Base-by-base conservation (phyloP, 2,113 vertebrate genomes). In the Puntigrus tetrazona region DNA sequence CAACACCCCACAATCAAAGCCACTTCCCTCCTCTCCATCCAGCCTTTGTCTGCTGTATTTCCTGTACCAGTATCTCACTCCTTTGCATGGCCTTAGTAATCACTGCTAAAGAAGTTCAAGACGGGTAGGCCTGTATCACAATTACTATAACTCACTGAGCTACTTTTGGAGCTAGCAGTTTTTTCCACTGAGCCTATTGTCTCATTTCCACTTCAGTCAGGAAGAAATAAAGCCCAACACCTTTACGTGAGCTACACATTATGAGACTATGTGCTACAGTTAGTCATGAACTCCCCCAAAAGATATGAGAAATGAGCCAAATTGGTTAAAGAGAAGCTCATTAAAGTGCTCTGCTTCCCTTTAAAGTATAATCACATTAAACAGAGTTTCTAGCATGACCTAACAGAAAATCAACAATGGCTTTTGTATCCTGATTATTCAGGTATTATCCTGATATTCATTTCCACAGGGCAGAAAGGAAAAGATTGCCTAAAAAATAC, bases 1-100 rank as follows among this genome's bases (percentile, higher is more conserved):
- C 70, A 74, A 45, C 27, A 57, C 52, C 55, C 38, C 55, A 79
- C n/a, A 78, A 41, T 73, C 83, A 43, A 61, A 55, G 85, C 50
- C n/a, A 77, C 76, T 89, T 78, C 77, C 77, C 55, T 78, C 67
- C 82, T 86, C 59, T 84, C 81, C 29, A 82, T 83, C 78, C 10
- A 0, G 9, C 43, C 89, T 91, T 87, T 89, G 89, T 88, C 52
- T 38, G 65, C 84, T 85, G 57, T 4, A 50, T 63, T 79, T 79
- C 77, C 77, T 79, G 77, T 27, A 38, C 36, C 77, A 43, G 36
- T 79, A 25, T 43, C n/a, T 79, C 75, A 41, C 52, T 16, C 7
- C 13, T 43, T n/a, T 20, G 13, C 14, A 43, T 43, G 55, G 55
- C 38, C 36, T 78, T 29, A 78, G 36, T 61, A 78, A 78, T 43